Percentiles rank a stretch among this genome's conserved stretches.
These are phyloP conservation scores for Lasioglossum leucozonium DNA, from an alignment of 2,888 invertebrate species.

Conservation along the genomic window DNA sequence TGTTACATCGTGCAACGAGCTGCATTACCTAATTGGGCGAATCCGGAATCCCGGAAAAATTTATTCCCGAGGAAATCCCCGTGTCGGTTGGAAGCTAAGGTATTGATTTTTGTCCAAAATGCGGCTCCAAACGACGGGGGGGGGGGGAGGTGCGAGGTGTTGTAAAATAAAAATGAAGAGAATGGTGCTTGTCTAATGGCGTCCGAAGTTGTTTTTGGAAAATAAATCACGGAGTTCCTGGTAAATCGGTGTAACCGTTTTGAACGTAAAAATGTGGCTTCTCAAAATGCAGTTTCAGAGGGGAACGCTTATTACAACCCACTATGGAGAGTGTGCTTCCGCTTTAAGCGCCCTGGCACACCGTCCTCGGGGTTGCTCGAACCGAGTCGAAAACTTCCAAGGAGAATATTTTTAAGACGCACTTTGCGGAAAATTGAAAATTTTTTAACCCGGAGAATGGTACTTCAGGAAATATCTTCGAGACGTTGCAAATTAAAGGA, in stretches of 20 bases:
- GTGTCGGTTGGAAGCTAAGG: neutral
- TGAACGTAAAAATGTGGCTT: neutral
- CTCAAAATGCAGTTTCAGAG: neutral
- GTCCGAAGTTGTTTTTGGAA: neutral
- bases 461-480: too few relatives aligned
- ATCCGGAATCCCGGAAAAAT: neutral
- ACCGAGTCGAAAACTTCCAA: neutral
- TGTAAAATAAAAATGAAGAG: neutral
- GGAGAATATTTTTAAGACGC: neutral
- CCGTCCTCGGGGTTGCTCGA: neutral
- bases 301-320: neutral
- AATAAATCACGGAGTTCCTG: neutral
- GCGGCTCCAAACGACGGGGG: neutral
- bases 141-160: too few relatives aligned
- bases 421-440: too few relatives aligned
- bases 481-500: too few relatives aligned
- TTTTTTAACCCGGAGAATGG: too few relatives aligned
- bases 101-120: neutral
- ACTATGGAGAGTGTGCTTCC: neutral
- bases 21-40: neutral
- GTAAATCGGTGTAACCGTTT: neutral
- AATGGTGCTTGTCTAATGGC: neutral
- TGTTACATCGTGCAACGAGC: neutral
- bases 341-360: neutral
- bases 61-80: neutral